Evolutionary conservation across 2,797 vertebrate genomes (phyloP), one percentile per base, ranked within the genome.

Genomic region (Gymnothorax reevesii): DNA sequence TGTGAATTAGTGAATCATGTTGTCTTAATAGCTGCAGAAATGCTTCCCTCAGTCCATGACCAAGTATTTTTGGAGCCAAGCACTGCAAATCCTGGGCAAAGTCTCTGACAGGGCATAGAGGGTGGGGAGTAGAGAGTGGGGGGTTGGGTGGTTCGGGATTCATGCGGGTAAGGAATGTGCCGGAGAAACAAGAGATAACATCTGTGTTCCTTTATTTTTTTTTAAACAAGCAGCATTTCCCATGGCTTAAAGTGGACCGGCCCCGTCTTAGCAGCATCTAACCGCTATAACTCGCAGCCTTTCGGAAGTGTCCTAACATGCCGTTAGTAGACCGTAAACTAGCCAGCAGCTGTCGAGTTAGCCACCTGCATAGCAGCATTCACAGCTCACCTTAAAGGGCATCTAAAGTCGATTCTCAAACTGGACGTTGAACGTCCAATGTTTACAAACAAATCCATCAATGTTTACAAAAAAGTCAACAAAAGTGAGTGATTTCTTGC

Each of bases 191-290:
- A n/a, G 90, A 94, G 93, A 93, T 89, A 88, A 97, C 98, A 98
- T 98, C 97, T 99, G 98, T 97, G 95, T 98, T 96, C 97, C 97
- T 96, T 99, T 98, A 42, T 96, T 97, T 97, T 96, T 99, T 98
- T 97, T 94, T 95, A 94, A 90, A 88, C 92, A 87, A 92, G 92
- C 88, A 95, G 94, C 95, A 54, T 95, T 94, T 96, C 96, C 96
- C 96, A 96, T 94, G 95, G 95, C 96, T 94, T 91, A 95, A 95
- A 96, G 94, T 88, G 95, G 94, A 95, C 94, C 94, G 94, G 92
- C 93, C 94, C 27, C 6, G 3, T 0, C 1, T 71, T 71, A 27
- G 7, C 2, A 25, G 69, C 69, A n/a, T 27, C 9, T 59, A 59
- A 59, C 33, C 33, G 33, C 33, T 42, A 42, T 42, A 42, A 42